Evolutionary conservation across 2,888 invertebrate genomes (phyloP).

Genomic region (Oxycera nigricornis): DNA sequence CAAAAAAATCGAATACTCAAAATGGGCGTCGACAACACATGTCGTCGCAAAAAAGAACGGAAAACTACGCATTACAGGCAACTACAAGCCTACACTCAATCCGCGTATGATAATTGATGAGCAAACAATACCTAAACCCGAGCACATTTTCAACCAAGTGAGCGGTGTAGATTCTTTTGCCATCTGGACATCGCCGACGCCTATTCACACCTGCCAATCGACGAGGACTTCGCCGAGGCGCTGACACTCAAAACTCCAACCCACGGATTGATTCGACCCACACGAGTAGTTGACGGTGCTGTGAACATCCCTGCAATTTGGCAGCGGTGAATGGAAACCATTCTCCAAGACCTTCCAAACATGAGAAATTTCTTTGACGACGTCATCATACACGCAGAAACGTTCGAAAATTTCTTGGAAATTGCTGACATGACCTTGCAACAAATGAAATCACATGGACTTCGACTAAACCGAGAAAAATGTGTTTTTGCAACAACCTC

Average conservation of each 20-base stretch:
- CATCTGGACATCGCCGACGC: too few species aligned
- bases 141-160: too few species aligned
- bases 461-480: conserved; percentile 40
- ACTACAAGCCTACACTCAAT: too few species aligned
- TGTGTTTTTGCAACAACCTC: conserved; percentile 41
- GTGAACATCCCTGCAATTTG: conserved; percentile 43
- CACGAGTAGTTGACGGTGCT: conserved; percentile 23
- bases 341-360: conserved; percentile 33
- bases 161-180: too few species aligned
- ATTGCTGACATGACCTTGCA: too few species aligned
- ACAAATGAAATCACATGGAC: conserved; percentile 27
- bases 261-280: conserved; percentile 20
- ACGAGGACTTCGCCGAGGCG: background rate
- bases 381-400: conserved; percentile 40
- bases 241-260: conserved; percentile 38
- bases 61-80: too few species aligned
- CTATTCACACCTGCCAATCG: background rate
- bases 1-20: too few species aligned
- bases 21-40: too few species aligned
- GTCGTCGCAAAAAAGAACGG: too few species aligned
- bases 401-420: conserved; percentile 42
- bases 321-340: conserved; percentile 41
- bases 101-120: too few species aligned
- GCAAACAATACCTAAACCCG: too few species aligned
- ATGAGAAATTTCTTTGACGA: conserved; percentile 41